Percentiles rank a stretch among this genome's conserved stretches.
Evolutionary conservation across 1,140 invertebrate genomes (phyloP).

Genomic region (Pectinophora gossypiella): DNA sequence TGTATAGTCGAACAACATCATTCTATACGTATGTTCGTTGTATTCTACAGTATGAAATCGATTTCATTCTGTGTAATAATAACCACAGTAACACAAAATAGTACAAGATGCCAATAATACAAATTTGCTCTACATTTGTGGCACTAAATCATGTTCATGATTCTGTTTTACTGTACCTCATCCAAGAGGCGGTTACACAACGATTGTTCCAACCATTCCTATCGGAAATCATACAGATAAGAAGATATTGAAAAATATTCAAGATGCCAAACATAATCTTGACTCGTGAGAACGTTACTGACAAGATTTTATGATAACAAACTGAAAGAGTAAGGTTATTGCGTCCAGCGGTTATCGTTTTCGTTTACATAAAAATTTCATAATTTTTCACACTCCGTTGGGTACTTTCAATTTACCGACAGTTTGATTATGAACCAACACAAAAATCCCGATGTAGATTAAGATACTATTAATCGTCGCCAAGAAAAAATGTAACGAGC

Average conservation of each 20-base stretch:
- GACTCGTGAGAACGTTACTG: not conserved
- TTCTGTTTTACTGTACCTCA: not conserved
- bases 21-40: no score
- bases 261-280: not conserved
- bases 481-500: slow-evolving; percentile 3
- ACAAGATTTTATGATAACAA: not conserved
- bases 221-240: no score
- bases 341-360: no score
- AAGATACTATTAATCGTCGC: not conserved
- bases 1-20: no score
- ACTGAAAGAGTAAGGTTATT: no score
- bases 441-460: not conserved
- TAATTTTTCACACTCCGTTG: not conserved
- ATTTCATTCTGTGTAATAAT: no score
- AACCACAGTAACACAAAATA: not conserved
- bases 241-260: no score
- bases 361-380: not conserved
- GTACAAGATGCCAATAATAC: not conserved
- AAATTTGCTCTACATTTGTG: not conserved
- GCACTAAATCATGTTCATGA: not conserved
- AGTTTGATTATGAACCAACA: not conserved
- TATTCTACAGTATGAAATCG: no score
- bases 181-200: not conserved
- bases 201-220: no score
- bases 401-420: not conserved